Evolutionary conservation across 1,140 invertebrate genomes (phyloP).

Genomic region (Drosophila busckii): DNA sequence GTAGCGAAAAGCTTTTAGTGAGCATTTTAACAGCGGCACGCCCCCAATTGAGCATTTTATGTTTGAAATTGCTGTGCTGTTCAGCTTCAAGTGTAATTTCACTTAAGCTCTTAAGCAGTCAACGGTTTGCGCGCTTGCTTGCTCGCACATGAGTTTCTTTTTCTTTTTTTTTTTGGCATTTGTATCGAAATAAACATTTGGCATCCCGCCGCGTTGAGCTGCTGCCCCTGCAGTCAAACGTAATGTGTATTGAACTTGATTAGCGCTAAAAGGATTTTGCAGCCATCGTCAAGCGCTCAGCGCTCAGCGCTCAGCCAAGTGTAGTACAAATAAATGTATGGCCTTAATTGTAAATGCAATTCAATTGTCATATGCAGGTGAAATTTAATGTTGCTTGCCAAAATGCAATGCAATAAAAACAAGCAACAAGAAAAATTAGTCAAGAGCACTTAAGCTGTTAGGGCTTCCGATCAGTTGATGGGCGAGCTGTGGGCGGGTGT

Average conservation of each 20-base stretch:
- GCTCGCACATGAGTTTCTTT: no score
- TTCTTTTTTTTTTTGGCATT: constrained; percentile 10
- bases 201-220: constrained; percentile 8
- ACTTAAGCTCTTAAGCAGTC: constrained; percentile 74
- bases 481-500: constrained; percentile 1
- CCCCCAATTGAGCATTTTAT: constrained; percentile 44
- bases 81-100: constrained; percentile 72
- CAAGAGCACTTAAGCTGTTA: no score
- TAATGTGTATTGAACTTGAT: constrained; percentile 62
- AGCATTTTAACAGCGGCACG: constrained; percentile 24
- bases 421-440: no score
- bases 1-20: constrained; percentile 66
- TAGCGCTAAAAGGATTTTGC: constrained; percentile 69
- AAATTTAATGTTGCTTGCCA: constrained; percentile 3
- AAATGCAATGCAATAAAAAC: no score
- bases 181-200: constrained; percentile 37
- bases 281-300: no score
- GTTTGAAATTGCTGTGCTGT: constrained; percentile 67
- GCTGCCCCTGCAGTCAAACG: constrained; percentile 25
- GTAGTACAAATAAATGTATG: no score
- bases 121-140: no score
- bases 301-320: no score
- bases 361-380: constrained; percentile 30
- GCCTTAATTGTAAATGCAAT: no score
- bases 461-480: no score